A percentile compares a stretch with the other conserved stretches of the same genome.
Conservation (phyloP, 1,140 invertebrate genomes). For the Euschistus heros region DNA sequence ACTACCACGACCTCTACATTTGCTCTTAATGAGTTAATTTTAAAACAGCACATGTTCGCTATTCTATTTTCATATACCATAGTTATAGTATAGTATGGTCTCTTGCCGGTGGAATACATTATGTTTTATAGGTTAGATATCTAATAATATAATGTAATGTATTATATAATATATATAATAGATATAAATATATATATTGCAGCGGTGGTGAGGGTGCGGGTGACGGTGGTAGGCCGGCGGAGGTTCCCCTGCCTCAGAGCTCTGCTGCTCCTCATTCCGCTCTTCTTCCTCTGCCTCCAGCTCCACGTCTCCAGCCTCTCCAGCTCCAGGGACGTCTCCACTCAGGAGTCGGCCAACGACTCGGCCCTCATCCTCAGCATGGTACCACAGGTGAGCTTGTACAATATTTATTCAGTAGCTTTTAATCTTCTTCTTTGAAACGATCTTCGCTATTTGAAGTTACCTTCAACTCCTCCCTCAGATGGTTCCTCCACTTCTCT, state of each 20-base stretch:
- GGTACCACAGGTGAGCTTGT: conserved; percentile 39
- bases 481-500: too few species aligned
- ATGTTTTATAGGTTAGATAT: too few species aligned
- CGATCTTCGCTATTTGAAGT: background rate
- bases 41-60: too few species aligned
- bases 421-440: background rate
- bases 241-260: conserved; percentile 41
- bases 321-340: conserved; percentile 34
- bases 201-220: conserved; percentile 26
- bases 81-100: too few species aligned
- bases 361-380: conserved; percentile 47
- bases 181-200: background rate
- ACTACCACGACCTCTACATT: too few species aligned
- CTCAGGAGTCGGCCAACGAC: conserved; percentile 37
- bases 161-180: too few species aligned
- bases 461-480: background rate
- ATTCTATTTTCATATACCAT: too few species aligned
- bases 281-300: conserved; percentile 57
- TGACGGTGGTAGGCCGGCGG: conserved; percentile 28
- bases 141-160: too few species aligned
- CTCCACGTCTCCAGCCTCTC: conserved; percentile 52
- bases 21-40: too few species aligned
- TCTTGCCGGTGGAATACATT: too few species aligned
- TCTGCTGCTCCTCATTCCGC: conserved; percentile 48
- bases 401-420: background rate